Conservation (phyloP, 2,888 invertebrate genomes). For the Caenorhabditis angaria region DNA sequence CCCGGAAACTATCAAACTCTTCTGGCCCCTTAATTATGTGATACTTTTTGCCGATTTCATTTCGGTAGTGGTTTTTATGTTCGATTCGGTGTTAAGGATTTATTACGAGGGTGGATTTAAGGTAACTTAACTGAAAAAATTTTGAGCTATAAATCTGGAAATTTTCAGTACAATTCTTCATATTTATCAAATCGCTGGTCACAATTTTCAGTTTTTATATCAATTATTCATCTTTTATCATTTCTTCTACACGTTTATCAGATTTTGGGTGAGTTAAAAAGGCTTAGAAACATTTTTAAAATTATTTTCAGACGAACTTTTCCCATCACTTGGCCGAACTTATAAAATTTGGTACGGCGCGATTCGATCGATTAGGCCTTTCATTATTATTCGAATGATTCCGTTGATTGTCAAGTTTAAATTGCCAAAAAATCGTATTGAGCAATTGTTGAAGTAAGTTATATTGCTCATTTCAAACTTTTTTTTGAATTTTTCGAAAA, state of each 20-base stretch:
- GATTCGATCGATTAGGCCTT: slow-evolving; percentile 89
- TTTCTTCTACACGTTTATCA: slow-evolving; percentile 83
- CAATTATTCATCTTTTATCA: slow-evolving; percentile 93
- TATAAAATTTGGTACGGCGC: slow-evolving; percentile 87
- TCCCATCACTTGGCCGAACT: slow-evolving; percentile 71
- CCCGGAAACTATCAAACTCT: slow-evolving; percentile 90
- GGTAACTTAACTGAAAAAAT: slow-evolving; percentile 75
- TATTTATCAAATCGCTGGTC: slow-evolving; percentile 86
- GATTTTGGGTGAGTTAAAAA: slow-evolving; percentile 35
- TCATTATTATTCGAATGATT: slow-evolving; percentile 95
- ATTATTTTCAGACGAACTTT: slow-evolving; percentile 34
- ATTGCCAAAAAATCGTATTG: slow-evolving; percentile 97
- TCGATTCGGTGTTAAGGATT: slow-evolving; percentile 99
- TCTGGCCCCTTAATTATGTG: slow-evolving; percentile 84
- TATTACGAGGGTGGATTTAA: slow-evolving; percentile 90
- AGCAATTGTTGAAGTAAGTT: slow-evolving; percentile 96
- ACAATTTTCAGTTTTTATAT: slow-evolving; percentile 98
- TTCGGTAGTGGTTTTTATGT: slow-evolving; percentile 91
- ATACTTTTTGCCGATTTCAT: slow-evolving; percentile 85
- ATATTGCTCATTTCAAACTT: slow-evolving; percentile 13
- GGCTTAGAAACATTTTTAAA: not conserved
- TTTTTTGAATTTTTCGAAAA: not conserved
- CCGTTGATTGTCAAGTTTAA: slow-evolving; percentile 97
- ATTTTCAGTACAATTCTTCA: slow-evolving; percentile 42
- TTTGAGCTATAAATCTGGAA: not conserved